Conservation (phyloP, 2,888 invertebrate genomes). For the Copidosoma aretas region DNA sequence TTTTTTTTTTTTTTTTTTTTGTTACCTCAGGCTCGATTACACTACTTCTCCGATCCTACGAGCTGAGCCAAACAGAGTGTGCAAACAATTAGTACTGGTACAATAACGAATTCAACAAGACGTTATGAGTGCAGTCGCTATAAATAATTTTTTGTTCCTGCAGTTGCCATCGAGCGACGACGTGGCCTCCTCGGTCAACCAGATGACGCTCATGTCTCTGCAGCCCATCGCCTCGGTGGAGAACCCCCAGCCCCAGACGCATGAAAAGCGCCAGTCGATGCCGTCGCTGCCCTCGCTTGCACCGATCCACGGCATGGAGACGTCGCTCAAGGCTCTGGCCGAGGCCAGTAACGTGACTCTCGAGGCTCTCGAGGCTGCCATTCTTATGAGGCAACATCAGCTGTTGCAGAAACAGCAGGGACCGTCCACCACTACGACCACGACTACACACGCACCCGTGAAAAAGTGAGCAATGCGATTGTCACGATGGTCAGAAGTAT, state of each 20-base stretch:
- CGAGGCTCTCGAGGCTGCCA: conserved; percentile 79
- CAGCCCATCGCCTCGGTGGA: conserved; percentile 49
- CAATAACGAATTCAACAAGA: no score
- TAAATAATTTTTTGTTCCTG: no score
- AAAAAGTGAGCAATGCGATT: conserved; percentile 49
- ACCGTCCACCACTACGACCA: conserved; percentile 64
- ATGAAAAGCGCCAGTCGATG: conserved; percentile 50
- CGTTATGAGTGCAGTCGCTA: no score
- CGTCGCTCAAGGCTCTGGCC: conserved; percentile 66
- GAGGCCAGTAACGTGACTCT: conserved; percentile 80
- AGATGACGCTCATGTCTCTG: conserved; percentile 56
- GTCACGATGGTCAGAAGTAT: neutral
- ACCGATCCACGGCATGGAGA: conserved; percentile 61
- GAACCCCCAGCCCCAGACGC: conserved; percentile 43
- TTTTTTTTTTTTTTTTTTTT: no score
- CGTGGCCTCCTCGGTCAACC: conserved; percentile 52
- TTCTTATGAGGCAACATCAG: conserved; percentile 75
- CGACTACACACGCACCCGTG: conserved; percentile 56
- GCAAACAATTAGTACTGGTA: no score
- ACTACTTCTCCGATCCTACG: no score
- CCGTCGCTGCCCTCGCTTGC: conserved; percentile 49
- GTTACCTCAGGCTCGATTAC: no score
- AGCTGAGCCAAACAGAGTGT: no score
- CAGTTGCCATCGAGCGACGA: conserved; percentile 57
- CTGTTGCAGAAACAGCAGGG: conserved; percentile 68